Base-by-base conservation (phyloP, 1,140 invertebrate species). In the Nasonia vitripennis region DNA sequence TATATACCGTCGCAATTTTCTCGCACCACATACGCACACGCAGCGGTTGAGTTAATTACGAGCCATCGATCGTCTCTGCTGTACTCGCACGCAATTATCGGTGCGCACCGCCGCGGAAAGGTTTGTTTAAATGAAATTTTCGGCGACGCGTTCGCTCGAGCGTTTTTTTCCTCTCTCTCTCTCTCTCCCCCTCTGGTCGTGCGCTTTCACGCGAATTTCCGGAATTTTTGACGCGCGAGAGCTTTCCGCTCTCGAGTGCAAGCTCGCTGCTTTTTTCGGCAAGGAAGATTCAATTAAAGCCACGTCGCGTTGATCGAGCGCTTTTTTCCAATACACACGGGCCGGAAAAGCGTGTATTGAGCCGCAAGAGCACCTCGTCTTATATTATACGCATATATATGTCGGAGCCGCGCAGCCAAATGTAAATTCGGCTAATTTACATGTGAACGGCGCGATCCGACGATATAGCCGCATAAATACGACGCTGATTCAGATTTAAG, bases 351-450 rank as follows among this genome's bases (percentile, higher is more conserved):
- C 27, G 27, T 1, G 1, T 45, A 45, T 37, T 10, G 7, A 20
- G 17, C 17, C 55, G 55, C 17, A 51, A 17, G 17, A 2, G 4
- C 2, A 55, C 51, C 1, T 17, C 51, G 55, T 62, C 55, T 62
- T 62, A 62, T 20, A 27, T 27, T 27, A 27, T 45, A 62, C n/a
- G 14, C 4, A 51, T 51, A 3, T 51, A 62, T 20, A 62, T n/a
- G n/a, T 62, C 55, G 55, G 3, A 20, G 17, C 14, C 55, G 17
- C 20, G 11, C n/a, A 37, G 78, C 31, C n/a, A 73, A 81, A 81
- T 81, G 79, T 73, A 81, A 81, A 81, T 81, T 45, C 23, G 68
- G 23, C 68, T 81, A 81, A 81, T 81, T 81, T 81, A 73, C 79
- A 81, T 81, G 12, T 71, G 68, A 81, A 73, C 48, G 68, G 68